Conservation (phyloP, 2,113 vertebrate species). For the Apus apus region DNA sequence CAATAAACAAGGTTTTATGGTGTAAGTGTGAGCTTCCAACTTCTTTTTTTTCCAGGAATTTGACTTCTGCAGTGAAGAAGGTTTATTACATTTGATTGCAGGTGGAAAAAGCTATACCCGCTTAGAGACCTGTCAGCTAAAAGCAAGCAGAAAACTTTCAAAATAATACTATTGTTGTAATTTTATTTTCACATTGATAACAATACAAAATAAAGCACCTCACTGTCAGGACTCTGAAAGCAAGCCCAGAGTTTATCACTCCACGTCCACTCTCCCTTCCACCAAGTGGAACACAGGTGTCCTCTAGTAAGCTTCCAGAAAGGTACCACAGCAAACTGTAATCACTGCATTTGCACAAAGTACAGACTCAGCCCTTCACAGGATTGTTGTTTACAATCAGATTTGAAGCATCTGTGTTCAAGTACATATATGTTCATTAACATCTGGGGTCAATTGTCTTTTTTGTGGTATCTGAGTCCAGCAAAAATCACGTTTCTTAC, state of each 20-base stretch:
- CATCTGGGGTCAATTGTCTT: background rate
- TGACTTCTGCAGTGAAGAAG: constrained; percentile 74
- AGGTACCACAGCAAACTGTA: background rate
- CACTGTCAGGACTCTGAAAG: background rate
- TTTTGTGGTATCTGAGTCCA: background rate
- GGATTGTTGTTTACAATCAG: rapidly evolving
- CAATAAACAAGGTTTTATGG: constrained; percentile 83
- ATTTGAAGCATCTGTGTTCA: background rate
- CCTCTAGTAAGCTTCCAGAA: background rate
- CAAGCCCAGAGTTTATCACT: background rate
- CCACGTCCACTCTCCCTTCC: background rate
- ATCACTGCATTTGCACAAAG: rapidly evolving
- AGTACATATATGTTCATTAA: background rate
- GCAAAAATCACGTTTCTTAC: background rate
- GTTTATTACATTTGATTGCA: constrained; percentile 76
- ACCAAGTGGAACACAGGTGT: background rate
- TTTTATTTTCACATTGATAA: constrained; percentile 53
- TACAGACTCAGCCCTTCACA: background rate
- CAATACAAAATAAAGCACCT: constrained; percentile 40
- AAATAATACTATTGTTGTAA: constrained; percentile 57
- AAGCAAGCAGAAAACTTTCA: constrained; percentile 55
- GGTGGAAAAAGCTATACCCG: constrained; percentile 69
- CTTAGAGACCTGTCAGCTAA: constrained; percentile 69
- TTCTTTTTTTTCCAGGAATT: constrained; percentile 73
- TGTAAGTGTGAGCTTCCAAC: constrained; percentile 75